phyloP scores from a whole-genome alignment of 2,113 vertebrate species.

The Lonchura striata region DNA sequence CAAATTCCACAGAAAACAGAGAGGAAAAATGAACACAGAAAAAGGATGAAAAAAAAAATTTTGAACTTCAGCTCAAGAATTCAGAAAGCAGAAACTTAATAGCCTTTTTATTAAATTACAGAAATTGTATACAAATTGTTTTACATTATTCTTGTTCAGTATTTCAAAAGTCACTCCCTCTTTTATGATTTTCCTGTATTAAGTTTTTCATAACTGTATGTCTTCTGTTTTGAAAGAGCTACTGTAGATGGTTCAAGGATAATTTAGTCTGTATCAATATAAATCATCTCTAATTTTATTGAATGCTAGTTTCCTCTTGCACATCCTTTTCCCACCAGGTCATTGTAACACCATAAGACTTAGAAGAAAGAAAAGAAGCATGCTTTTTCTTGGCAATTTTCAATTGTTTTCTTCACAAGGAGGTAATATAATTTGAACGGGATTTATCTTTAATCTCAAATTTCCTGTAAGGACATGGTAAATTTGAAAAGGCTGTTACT shows the following conservation, averaged over 20 bases:
- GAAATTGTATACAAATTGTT: background rate
- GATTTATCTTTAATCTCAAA: background rate
- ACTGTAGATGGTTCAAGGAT: background rate
- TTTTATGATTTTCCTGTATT: background rate
- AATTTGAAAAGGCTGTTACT: background rate
- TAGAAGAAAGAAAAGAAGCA: background rate
- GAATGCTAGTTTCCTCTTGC: background rate
- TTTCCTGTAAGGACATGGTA: background rate
- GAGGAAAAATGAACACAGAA: background rate
- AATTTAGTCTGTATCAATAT: background rate
- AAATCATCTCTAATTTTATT: background rate
- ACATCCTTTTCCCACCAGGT: background rate
- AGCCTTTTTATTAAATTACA: background rate
- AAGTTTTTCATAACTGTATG: background rate
- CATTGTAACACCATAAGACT: background rate
- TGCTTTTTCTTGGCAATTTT: background rate
- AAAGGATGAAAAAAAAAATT: background rate
- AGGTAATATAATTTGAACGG: background rate
- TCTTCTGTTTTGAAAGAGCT: background rate
- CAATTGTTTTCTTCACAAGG: background rate
- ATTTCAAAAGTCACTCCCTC: background rate
- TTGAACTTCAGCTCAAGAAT: background rate
- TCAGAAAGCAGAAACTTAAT: background rate
- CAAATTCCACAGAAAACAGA: background rate
- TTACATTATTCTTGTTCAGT: background rate